phyloP scores from a whole-genome alignment of 2,113 vertebrate species.

The Daboia siamensis region DNA sequence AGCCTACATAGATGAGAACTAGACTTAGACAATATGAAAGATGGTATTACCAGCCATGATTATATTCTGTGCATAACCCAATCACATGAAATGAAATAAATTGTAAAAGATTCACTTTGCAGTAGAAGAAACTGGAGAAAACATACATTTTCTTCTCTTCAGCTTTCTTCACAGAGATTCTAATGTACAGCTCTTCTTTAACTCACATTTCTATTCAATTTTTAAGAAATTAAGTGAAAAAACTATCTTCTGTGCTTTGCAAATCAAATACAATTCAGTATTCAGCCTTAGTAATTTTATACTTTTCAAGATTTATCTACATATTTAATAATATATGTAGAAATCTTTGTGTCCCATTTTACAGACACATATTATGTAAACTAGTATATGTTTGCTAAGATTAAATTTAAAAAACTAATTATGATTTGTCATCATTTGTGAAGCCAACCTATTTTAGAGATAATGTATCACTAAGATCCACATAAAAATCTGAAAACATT shows the following conservation, averaged over 20 bases:
- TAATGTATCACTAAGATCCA: background rate
- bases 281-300: background rate
- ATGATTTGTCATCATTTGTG: background rate
- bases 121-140: background rate
- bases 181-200: background rate
- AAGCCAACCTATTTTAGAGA: background rate
- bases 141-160: background rate
- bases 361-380: background rate
- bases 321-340: background rate
- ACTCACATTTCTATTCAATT: background rate
- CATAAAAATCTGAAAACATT: background rate
- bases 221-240: background rate
- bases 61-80: background rate
- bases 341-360: background rate
- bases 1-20: background rate
- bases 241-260: background rate
- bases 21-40: background rate
- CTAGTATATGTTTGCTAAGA: background rate
- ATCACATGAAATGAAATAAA: background rate
- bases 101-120: background rate
- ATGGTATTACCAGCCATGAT: background rate
- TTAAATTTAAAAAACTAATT: background rate
- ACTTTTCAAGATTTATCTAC: background rate
- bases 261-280: background rate
- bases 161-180: background rate